These are phyloP conservation scores for Podarcis cretensis DNA, from an alignment of 2,113 vertebrate genomes.

Conservation along the genomic window DNA sequence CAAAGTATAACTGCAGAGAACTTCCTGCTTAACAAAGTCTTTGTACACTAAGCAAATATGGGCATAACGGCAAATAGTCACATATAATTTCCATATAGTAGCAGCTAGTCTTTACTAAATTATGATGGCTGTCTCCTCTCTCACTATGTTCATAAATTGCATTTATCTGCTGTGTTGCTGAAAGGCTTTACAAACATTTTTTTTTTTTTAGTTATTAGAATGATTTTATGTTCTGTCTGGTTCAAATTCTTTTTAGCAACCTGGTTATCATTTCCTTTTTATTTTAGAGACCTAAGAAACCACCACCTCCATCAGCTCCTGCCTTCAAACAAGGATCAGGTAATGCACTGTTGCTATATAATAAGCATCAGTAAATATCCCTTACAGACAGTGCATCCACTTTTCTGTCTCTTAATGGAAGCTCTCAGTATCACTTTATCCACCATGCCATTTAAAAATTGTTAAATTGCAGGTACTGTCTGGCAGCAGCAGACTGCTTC, in stretches of 20 bases:
- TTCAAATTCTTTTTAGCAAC: slow-evolving; percentile 46
- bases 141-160: neutral
- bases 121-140: neutral
- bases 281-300: slow-evolving; percentile 97
- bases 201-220: neutral
- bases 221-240: neutral
- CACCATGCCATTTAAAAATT: slow-evolving; percentile 12
- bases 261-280: slow-evolving; percentile 58
- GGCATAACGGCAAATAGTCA: neutral
- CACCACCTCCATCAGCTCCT: slow-evolving; percentile 92
- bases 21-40: neutral
- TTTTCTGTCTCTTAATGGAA: slow-evolving; percentile 20
- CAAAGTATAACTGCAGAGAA: neutral
- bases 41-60: neutral
- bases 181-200: neutral
- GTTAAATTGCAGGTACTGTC: neutral
- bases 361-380: neutral
- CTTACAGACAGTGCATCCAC: slow-evolving; percentile 1
- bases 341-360: slow-evolving; percentile 69
- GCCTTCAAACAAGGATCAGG: slow-evolving; percentile 88
- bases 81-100: neutral
- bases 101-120: neutral
- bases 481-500: neutral
- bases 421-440: slow-evolving; percentile 3
- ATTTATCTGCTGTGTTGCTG: neutral